Conservation (phyloP, 2,113 vertebrate genomes). For the Odontophorus gujanensis region DNA sequence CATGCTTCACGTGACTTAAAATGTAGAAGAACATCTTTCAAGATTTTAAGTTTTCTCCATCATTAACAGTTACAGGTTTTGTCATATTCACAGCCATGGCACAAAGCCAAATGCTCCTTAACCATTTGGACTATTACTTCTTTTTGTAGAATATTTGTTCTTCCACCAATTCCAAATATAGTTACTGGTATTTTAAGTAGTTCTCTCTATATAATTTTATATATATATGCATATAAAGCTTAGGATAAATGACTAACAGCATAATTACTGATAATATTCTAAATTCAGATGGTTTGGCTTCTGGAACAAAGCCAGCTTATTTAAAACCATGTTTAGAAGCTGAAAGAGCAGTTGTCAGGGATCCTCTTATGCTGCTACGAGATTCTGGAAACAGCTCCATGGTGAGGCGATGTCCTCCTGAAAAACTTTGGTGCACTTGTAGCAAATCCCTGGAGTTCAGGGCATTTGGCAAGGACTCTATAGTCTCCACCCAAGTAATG, state of each 20-base stretch:
- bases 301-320: not conserved
- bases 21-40: not conserved
- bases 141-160: not conserved
- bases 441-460: not conserved
- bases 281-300: not conserved
- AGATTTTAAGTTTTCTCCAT: not conserved
- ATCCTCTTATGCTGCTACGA: not conserved
- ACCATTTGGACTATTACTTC: not conserved
- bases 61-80: not conserved
- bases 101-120: not conserved
- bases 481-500: not conserved
- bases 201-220: not conserved
- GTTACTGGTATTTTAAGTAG: not conserved
- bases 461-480: not conserved
- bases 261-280: not conserved
- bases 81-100: not conserved
- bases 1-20: not conserved
- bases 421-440: not conserved
- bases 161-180: not conserved
- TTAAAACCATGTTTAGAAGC: not conserved
- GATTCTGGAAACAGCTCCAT: not conserved
- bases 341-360: not conserved
- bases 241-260: not conserved
- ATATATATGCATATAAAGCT: not conserved
- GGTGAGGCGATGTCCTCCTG: not conserved